Evolutionary conservation across 2,797 vertebrate genomes (phyloP), one percentile per base, ranked within the genome.

Genomic region (Syndactyla subalaris): DNA sequence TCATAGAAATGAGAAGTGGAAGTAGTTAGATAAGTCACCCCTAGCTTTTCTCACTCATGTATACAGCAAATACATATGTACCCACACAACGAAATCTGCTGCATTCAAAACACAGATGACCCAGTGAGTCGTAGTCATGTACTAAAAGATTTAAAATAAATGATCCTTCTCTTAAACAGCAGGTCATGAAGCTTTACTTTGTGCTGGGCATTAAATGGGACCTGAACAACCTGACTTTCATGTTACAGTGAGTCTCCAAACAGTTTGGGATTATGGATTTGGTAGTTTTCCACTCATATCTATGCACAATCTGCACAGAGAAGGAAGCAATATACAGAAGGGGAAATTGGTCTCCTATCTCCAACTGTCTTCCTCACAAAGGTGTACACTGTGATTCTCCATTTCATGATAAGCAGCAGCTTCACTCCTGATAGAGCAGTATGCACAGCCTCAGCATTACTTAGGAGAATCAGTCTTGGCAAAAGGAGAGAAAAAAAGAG

Each of bases 101-200:
- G 52, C 63, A 18, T 89, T 93, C 77, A 82, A 49, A 90, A 82
- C 57, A 84, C 34, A 91, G 90, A 57, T 89, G 72, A 88, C 48
- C 70, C 54, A 38, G 26, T 74, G 88, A 92, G 61, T 68, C 63
- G 74, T 2, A 39, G n/a, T 32, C 36, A 36, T 7, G 12, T 36
- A 70, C 34, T 54, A 9, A 46, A 75, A 62, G 38, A 45, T 46
- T 73, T 89, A 36, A 89, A 91, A 80, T 22, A 91, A 81, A 52
- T 26, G 12, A 61, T 32, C 32, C 7, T 36, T 78, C 67, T 61
- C 74, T 51, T 45, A 85, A 91, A 58, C 39, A 81, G 52, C 27
- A 74, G 72, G 49, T 75, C 36, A 48, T 3, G 12, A 89, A 63
- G 71, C 26, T 66, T 41, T 54, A 27, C 16, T 61, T 58, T 32